Conservation (phyloP, 2,888 invertebrate genomes). For the Panopea generosa region DNA sequence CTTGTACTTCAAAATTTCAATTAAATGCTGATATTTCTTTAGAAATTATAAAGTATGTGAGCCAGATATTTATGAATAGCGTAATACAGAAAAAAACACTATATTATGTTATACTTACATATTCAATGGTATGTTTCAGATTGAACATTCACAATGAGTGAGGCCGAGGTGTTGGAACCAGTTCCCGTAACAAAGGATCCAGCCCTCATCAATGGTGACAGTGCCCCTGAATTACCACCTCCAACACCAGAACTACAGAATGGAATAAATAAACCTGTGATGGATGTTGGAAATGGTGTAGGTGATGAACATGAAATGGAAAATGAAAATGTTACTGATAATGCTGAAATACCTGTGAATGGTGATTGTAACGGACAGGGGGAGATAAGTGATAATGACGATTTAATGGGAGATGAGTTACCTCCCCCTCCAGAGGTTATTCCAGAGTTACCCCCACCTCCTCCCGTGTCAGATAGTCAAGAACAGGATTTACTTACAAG, state of each 20-base stretch:
- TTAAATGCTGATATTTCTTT: too few species aligned
- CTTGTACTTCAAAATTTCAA: too few species aligned
- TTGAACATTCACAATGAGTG: constrained; percentile 49
- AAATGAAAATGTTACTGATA: constrained; percentile 26
- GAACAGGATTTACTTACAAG: constrained; percentile 26
- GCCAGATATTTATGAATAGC: too few species aligned
- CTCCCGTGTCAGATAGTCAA: constrained; percentile 10
- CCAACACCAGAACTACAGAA: constrained; percentile 25
- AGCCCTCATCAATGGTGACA: constrained; percentile 42
- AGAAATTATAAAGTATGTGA: too few species aligned
- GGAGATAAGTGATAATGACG: constrained; percentile 25
- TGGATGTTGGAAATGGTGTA: constrained; percentile 30
- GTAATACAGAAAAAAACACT: too few species aligned
- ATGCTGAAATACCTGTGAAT: constrained; percentile 43
- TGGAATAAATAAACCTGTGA: constrained; percentile 43
- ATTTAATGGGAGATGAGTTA: constrained; percentile 47
- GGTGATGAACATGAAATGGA: constrained; percentile 35
- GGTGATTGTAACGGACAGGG: constrained; percentile 42
- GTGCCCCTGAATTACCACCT: constrained; percentile 15
- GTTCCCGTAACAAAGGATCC: constrained; percentile 58
- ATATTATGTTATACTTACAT: too few species aligned
- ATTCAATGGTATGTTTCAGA: constrained; percentile 34
- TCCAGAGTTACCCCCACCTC: constrained; percentile 56
- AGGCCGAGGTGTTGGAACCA: constrained; percentile 43
- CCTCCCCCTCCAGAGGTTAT: constrained; percentile 60